phyloP scores from a whole-genome alignment of 2,888 invertebrate genomes.

The Patella caerulea region DNA sequence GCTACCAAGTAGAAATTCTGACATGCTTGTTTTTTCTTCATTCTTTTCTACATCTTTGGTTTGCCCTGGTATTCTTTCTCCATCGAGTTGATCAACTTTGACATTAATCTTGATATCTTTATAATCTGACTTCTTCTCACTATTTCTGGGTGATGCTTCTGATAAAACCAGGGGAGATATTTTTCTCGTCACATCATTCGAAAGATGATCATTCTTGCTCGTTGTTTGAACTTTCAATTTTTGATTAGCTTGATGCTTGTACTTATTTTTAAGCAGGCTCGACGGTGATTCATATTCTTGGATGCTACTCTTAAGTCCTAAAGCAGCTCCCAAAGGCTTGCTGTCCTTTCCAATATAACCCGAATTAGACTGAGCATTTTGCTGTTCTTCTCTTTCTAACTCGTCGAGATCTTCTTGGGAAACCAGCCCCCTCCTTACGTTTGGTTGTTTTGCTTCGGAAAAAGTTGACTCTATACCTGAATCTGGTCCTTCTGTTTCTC shows the following conservation, averaged over 20 bases:
- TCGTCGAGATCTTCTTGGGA: background rate
- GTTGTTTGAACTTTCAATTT: background rate
- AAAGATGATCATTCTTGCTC: background rate
- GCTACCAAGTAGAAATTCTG: no score
- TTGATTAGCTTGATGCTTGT: background rate
- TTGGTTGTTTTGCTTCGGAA: background rate
- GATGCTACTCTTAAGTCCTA: background rate
- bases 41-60: no score
- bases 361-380: background rate
- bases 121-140: no score
- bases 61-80: no score
- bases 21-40: no score
- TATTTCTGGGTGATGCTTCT: background rate
- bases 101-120: no score
- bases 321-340: background rate
- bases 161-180: background rate
- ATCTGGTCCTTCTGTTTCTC: no score
- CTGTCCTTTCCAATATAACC: background rate
- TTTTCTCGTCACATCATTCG: background rate
- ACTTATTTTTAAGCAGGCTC: background rate
- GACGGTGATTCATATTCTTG: background rate
- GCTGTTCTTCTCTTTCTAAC: background rate
- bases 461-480: no score
- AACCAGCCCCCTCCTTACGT: background rate
- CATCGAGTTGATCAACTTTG: no score